Base-by-base conservation (phyloP, 2,113 vertebrate genomes). In the Ailuropoda melanoleuca region DNA sequence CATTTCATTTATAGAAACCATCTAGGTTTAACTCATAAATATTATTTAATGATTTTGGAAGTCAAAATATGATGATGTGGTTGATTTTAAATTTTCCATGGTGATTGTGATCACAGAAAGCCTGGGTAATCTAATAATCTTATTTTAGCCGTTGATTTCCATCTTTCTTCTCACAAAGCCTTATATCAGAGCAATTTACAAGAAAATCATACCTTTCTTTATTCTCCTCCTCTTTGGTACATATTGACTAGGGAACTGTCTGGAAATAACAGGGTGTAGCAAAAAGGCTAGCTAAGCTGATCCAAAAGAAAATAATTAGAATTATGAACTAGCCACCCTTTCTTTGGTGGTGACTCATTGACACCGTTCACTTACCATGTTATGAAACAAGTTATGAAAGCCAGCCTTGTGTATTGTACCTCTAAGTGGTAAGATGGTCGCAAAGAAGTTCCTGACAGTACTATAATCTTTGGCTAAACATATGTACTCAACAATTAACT, bases 51-150 rank as follows among this genome's bases (percentile, higher is more conserved):
- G 55, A 94, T 29, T 64, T 83, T 19, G 9, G 60, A 85, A 89
- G 21, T 82, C 56, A 96, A 85, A 92, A 83, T 97, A 15, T 84
- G 29, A 87, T 74, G 66, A 68, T 92, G 8, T 3, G 62, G 29
- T 91, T 64, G 72, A 66, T 85, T 95, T 91, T 39, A 93, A 39
- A 39, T 83, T 96, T 95, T 91, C 19, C 17, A 1, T 72, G 37
- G 11, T 95, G 62, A 91, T 62, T 77, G 75, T 48, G 34, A 31
- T 74, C 21, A 66, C 24, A 46, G 15, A 95, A 68, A 92, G 4
- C 19, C 37, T 78, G 8, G 24, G 17, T 84, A 82, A 84, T 43
- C 23, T 90, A 50, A 53, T 94, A 94, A 60, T 75, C 43, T 72
- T 66, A 58, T 31, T 46, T 95, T 72, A 92, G 37, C 26, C n/a